These are phyloP conservation scores for Chaenocephalus aceratus DNA, from an alignment of 2,113 vertebrate genomes.

Conservation along the genomic window DNA sequence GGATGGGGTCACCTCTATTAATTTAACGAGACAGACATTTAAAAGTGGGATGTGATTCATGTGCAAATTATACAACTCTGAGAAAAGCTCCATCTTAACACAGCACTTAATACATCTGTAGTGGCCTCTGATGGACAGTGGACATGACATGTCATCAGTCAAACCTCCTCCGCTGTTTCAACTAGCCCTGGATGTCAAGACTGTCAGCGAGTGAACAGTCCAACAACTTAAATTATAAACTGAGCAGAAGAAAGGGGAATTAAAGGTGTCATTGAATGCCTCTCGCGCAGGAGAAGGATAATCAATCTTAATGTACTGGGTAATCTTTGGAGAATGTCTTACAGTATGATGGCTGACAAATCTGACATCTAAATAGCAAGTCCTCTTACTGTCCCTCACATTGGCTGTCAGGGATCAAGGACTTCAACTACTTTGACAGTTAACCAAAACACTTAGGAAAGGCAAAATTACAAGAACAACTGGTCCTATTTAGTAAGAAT, in stretches of 20 bases:
- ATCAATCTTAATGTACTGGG: constrained; percentile 27
- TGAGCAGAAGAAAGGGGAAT: neutral
- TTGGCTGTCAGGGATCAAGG: constrained; percentile 22
- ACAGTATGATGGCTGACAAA: constrained; percentile 39
- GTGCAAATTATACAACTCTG: neutral
- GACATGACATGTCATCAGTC: constrained; percentile 14
- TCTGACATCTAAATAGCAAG: constrained; percentile 43
- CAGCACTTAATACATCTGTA: neutral
- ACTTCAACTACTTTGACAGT: neutral
- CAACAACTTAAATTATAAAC: constrained; percentile 10
- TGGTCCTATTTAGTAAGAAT: neutral
- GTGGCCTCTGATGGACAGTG: constrained; percentile 21
- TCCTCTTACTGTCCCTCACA: constrained; percentile 11
- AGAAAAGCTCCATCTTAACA: constrained; percentile 1
- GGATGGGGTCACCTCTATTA: too few species aligned
- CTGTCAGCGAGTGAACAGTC: constrained; percentile 7
- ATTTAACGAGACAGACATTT: too few species aligned
- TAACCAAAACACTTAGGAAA: neutral
- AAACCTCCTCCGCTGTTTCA: constrained; percentile 1
- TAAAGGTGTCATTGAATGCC: constrained; percentile 23
- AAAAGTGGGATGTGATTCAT: neutral
- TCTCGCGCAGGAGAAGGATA: constrained; percentile 4
- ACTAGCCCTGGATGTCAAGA: neutral
- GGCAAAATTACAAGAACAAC: neutral
- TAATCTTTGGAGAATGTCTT: constrained; percentile 61